A percentile compares a stretch with the other conserved stretches of the same genome.
These are phyloP conservation scores for Sipha maydis DNA, from an alignment of 2,888 invertebrate species.

Conservation along the genomic window DNA sequence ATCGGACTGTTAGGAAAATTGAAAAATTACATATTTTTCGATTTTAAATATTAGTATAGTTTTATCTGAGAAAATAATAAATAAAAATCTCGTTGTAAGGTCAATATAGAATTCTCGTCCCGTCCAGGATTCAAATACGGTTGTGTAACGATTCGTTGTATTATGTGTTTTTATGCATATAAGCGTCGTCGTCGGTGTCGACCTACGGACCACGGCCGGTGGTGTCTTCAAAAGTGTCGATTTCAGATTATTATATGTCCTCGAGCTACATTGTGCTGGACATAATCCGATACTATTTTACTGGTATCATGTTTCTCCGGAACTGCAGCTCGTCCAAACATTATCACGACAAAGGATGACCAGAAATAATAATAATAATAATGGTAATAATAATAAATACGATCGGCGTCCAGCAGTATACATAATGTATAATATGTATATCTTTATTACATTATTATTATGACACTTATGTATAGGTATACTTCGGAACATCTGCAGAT, in stretches of 20 bases:
- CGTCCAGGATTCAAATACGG: background rate
- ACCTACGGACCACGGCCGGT: background rate
- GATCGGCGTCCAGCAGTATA: background rate
- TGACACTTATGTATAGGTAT: background rate
- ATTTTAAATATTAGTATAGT: too few relatives aligned
- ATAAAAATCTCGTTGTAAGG: too few relatives aligned
- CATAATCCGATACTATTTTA: conserved; percentile 56
- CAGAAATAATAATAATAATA: conserved; percentile 22
- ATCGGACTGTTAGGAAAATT: too few relatives aligned
- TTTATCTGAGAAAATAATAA: too few relatives aligned
- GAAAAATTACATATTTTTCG: too few relatives aligned
- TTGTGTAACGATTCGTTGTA: conserved; percentile 27
- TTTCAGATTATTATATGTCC: conserved; percentile 40
- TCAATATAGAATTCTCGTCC: too few relatives aligned
- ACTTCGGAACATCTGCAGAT: too few relatives aligned
- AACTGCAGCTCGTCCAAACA: background rate
- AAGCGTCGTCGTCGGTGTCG: background rate
- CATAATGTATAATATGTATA: background rate
- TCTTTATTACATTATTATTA: background rate
- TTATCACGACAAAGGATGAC: conserved; percentile 33
- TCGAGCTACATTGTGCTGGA: conserved; percentile 27
- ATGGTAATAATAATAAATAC: conserved; percentile 35
- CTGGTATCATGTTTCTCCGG: conserved; percentile 50
- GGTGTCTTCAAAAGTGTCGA: conserved; percentile 2
- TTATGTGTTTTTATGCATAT: background rate